Base-by-base conservation (phyloP, 2,113 vertebrate species). In the Mohoua ochrocephala region DNA sequence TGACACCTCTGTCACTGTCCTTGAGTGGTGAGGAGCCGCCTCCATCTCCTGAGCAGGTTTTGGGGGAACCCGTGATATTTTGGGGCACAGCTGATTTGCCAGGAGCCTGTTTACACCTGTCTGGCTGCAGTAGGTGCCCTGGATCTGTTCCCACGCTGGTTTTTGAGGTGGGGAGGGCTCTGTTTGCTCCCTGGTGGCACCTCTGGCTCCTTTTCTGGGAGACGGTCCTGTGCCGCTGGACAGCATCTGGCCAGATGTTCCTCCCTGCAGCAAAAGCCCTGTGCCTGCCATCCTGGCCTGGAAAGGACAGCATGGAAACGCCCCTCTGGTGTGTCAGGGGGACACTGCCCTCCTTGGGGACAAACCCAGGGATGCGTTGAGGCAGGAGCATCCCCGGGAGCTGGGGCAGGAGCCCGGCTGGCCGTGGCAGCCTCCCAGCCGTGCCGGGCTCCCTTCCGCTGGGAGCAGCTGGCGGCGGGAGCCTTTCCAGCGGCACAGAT, bases 81-180 rank as follows among this genome's bases (percentile, higher is more conserved):
- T 54, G 49, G 64, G 39, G n/a, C 15, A 20, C 31, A 27, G 33
- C 31, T 39, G 71, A 2, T 68, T 80, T 81, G 22, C 49, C 35
- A 41, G 64, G 49, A 47, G 54, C 35, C 50, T 24, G 8, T 28
- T 82, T 28, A 31, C 35, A 19, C 52, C 37, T 57, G 0, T 7
- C 18, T 75, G 79, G 20, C 49, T 71, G 82, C 7, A 2, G 5
- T 9, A 52, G 49, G 71, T 53, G n/a, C 41, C 54, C 69, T 57
- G 59, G 16, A 9, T 69, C 37, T 2, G 1, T 60, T 41, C 63
- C 35, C 1, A 0, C 3, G 9, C 18, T 71, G 63, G 0, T 13
- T 89, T 83, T 75, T 54, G 19, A 53, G 11, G 10, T 42, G 23
- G 2, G 2, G 19, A 15, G 14, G 5, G 31, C 41, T 76, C 61